Evolutionary conservation across 2,113 vertebrate species (phyloP).

Genomic region (Gobiocypris rarus): DNA sequence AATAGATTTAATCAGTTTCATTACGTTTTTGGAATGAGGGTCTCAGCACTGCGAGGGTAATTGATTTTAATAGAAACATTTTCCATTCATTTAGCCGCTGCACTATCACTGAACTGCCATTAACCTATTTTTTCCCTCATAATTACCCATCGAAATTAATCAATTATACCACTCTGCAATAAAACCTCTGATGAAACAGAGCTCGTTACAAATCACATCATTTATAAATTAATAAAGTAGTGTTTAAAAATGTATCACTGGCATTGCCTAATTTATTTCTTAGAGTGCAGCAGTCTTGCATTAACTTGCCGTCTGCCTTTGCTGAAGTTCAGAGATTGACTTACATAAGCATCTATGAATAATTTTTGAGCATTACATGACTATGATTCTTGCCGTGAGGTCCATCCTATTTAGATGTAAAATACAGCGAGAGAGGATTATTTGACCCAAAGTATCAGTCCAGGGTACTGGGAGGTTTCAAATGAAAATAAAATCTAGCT

Average conservation of each 20-base stretch:
- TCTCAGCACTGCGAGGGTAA: neutral
- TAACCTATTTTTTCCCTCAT: neutral
- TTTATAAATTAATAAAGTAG: constrained; percentile 5
- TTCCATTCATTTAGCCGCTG: constrained; percentile 7
- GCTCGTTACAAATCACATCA: neutral
- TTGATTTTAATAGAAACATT: constrained; percentile 16
- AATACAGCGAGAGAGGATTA: neutral
- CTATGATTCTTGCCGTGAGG: neutral
- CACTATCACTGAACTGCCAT: neutral
- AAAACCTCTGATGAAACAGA: neutral
- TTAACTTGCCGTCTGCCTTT: neutral
- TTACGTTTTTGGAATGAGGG: neutral
- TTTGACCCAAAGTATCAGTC: neutral
- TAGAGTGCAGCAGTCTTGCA: constrained; percentile 16
- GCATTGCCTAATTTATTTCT: neutral
- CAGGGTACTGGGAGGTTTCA: neutral
- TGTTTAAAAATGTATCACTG: neutral
- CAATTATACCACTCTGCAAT: neutral
- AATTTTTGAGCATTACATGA: neutral
- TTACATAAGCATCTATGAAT: constrained; percentile 42
- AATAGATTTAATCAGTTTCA: neutral
- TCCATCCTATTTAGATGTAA: constrained; percentile 5
- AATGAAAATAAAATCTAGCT: neutral
- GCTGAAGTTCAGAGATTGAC: constrained; percentile 23
- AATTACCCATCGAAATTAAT: constrained; percentile 13